Base-by-base conservation (phyloP, 1,140 invertebrate species). In the Platorchestia sp. region DNA sequence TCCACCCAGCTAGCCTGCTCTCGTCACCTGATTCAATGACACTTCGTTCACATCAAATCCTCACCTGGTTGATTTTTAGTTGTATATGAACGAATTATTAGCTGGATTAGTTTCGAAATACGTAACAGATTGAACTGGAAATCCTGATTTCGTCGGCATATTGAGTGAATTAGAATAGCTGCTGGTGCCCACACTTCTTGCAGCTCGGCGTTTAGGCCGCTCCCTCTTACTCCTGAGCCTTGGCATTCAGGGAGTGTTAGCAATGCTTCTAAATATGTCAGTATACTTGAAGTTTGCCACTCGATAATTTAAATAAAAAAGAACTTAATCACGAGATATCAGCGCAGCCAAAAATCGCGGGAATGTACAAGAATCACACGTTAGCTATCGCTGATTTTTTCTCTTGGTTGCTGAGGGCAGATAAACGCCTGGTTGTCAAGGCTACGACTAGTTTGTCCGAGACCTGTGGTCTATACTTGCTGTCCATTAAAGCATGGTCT, bases 381-480 rank as follows among this genome's bases (percentile, higher is more conserved):
- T 75, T 75, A 75, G 14, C 10, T 19, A 36, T 75, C 59, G 36
- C 59, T 19, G 36, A 75, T 75, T 75, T 22, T 22, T 75, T 75
- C 27, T 75, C 59, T 75, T 27, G 27, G 27, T 75, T 75, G 59
- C 59, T 47, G 91, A 93, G 91, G 19, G 27, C 40, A 93, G 91
- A 93, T 93, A 93, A 47, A 44, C 43, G 41, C 91, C 45, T 41
- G 10, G 45, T 93, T 10, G 91, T 93, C 91, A 93, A 93, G 91
- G 91, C 91, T 93, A 93, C 91, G 91, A 93, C 36, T 93, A 19
- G 43, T 75, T 75, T 75, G 59, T 10, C 59, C 27, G 10, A 14
- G 45, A 45, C 41, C 91, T 40, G 36, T 93, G 91, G 44, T 93
- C 91, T 93, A n/a, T n/a, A 93, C 91, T 93, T 93, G 91, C 45